Evolutionary conservation across 2,113 vertebrate species (phyloP).

Genomic region (Malurus alboscapulatus): DNA sequence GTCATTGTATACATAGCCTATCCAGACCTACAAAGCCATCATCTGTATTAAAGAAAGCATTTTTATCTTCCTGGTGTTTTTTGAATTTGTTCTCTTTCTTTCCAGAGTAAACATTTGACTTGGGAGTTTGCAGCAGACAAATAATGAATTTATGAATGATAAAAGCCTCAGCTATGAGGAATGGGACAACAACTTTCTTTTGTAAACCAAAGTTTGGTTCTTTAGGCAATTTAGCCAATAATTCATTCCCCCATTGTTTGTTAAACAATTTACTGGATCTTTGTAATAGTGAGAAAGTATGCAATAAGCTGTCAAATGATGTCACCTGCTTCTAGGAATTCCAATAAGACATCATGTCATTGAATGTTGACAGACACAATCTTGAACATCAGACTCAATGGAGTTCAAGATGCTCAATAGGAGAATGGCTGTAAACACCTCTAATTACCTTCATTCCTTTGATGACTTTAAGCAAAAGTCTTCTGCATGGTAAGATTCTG

Average conservation of each 20-base stretch:
- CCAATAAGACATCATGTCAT: not conserved
- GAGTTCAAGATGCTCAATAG: not conserved
- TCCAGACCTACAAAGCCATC: not conserved
- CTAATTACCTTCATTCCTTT: not conserved
- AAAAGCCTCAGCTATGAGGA: not conserved
- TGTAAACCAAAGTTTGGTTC: not conserved
- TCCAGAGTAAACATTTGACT: not conserved
- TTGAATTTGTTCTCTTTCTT: not conserved
- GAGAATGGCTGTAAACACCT: not conserved
- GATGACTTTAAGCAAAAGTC: not conserved
- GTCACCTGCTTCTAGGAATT: not conserved
- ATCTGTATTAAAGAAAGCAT: not conserved
- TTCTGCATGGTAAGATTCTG: not conserved
- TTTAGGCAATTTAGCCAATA: not conserved
- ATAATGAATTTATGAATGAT: not conserved
- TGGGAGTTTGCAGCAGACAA: not conserved
- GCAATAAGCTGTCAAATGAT: accelerated
- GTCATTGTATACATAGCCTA: not conserved
- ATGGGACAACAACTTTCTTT: not conserved
- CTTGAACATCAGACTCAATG: not conserved
- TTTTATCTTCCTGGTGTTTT: not conserved
- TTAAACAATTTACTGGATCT: not conserved
- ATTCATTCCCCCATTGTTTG: not conserved
- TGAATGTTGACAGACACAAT: not conserved
- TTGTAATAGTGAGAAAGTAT: not conserved